Conservation (phyloP, 2,113 vertebrate species). For the Calidris pugnax region DNA sequence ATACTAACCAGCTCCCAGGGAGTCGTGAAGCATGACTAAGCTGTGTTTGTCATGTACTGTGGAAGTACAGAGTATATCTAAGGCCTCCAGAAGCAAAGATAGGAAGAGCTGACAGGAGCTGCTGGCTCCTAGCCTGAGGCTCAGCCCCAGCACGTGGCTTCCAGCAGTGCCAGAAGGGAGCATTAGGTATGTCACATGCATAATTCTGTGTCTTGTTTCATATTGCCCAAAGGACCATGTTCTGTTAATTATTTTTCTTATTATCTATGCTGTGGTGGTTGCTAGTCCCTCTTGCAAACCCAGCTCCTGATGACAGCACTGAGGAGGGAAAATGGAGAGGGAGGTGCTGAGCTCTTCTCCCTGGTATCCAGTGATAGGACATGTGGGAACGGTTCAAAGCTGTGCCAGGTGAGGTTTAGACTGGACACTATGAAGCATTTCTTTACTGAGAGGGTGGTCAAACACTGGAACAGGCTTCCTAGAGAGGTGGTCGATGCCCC, state of each 20-base stretch:
- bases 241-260: conserved; percentile 36
- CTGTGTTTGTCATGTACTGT: not conserved
- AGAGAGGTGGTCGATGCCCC: not conserved
- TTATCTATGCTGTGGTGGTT: not conserved
- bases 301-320: not conserved
- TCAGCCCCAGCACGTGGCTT: not conserved
- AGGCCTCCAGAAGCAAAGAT: conserved; percentile 19
- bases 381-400: not conserved
- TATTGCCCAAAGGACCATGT: not conserved
- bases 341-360: not conserved
- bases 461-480: not conserved
- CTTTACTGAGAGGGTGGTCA: not conserved
- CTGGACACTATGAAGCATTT: not conserved
- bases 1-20: conserved; percentile 19
- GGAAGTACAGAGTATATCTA: conserved; percentile 9
- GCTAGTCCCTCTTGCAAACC: not conserved
- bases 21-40: not conserved
- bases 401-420: not conserved
- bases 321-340: not conserved
- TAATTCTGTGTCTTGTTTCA: not conserved
- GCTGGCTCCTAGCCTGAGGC: not conserved
- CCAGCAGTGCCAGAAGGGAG: not conserved
- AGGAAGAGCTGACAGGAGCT: conserved; percentile 7
- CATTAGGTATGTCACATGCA: not conserved
- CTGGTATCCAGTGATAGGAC: not conserved